A percentile compares a stretch with the other conserved stretches of the same genome.
These are phyloP conservation scores for Trichosurus vulpecula DNA, from an alignment of 2,797 vertebrate species.

Conservation along the genomic window DNA sequence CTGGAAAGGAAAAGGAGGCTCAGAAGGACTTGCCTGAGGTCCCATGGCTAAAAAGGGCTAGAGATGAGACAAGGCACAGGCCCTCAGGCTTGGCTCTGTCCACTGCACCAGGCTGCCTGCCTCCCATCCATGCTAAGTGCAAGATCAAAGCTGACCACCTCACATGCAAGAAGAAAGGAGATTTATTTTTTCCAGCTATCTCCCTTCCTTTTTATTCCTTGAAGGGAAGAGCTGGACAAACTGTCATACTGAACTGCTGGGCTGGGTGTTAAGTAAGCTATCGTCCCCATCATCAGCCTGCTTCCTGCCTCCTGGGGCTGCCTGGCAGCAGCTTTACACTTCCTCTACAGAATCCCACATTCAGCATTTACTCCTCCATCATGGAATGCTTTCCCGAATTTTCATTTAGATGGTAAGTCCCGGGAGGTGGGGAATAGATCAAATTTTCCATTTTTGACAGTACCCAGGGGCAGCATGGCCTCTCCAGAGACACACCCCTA, in stretches of 20 bases:
- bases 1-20: not conserved
- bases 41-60: not conserved
- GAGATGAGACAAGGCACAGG: not conserved
- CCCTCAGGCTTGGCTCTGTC: not conserved
- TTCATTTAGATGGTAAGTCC: not conserved
- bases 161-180: not conserved
- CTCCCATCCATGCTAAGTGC: not conserved
- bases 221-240: not conserved
- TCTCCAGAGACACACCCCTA: not conserved
- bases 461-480: not conserved
- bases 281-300: not conserved
- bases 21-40: not conserved
- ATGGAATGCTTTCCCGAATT: not conserved
- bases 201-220: not conserved
- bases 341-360: not conserved
- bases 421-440: not conserved
- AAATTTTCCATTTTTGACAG: not conserved
- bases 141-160: not conserved
- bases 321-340: not conserved
- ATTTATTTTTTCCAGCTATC: not conserved
- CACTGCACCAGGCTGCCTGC: not conserved
- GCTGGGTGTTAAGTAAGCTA: not conserved
- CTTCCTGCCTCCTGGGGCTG: not conserved
- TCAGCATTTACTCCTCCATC: rapidly evolving
- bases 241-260: rapidly evolving